Conservation (phyloP, 2,113 vertebrate species). For the Capreolus pygargus region DNA sequence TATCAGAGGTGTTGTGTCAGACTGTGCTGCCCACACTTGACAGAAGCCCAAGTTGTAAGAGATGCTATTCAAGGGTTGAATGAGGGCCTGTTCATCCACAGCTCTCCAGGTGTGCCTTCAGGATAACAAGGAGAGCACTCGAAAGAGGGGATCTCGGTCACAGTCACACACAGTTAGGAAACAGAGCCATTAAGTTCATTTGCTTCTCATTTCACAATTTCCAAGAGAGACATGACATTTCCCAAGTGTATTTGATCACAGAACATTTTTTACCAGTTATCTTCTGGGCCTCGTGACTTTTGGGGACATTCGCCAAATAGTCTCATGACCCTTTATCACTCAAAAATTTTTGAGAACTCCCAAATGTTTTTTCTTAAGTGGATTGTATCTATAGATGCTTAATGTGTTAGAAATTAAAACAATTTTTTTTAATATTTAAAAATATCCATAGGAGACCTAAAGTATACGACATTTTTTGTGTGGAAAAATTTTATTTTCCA, state of each 20-base stretch:
- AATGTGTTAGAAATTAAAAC: not conserved
- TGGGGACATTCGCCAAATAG: not conserved
- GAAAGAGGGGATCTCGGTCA: not conserved
- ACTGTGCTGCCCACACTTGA: not conserved
- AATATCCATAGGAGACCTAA: not conserved
- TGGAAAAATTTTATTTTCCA: not conserved
- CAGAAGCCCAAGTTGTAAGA: not conserved
- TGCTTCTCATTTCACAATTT: not conserved
- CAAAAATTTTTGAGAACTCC: not conserved
- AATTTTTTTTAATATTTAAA: not conserved
- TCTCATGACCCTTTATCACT: not conserved
- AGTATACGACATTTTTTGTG: not conserved
- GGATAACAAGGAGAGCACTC: not conserved
- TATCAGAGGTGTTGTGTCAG: not conserved
- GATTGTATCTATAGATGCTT: not conserved
- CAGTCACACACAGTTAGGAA: not conserved
- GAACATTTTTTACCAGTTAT: not conserved
- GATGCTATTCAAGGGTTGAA: not conserved
- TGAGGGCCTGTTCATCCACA: not conserved
- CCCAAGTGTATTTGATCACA: not conserved
- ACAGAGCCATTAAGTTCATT: not conserved
- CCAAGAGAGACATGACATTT: not conserved
- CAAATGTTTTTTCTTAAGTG: not conserved
- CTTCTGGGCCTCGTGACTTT: not conserved
- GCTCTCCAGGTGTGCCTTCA: not conserved